Evolutionary conservation across 2,888 invertebrate species (phyloP).

Genomic region (Mesorhabditis sp.): DNA sequence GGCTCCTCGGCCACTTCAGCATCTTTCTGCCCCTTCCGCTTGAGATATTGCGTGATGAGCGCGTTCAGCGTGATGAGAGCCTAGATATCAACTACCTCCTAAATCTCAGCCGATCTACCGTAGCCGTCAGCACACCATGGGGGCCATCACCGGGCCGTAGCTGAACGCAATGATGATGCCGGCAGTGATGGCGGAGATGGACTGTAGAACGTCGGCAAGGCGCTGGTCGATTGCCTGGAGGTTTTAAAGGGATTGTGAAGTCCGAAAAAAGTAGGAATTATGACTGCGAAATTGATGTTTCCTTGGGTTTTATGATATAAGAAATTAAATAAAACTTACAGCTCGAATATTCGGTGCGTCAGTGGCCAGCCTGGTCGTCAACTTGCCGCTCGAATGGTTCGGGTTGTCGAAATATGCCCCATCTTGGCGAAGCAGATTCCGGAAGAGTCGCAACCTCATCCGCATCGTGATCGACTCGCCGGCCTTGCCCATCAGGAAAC

Average conservation of each 20-base stretch:
- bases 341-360: conserved; percentile 61
- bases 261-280: not conserved
- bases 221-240: conserved; percentile 40
- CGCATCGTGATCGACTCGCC: conserved; percentile 34
- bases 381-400: conserved; percentile 57
- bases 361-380: conserved; percentile 59
- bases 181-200: conserved; percentile 31
- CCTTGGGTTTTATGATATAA: not conserved
- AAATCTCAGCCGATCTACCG: conserved; percentile 5
- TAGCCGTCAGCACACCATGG: conserved; percentile 38
- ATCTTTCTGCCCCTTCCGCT: conserved; percentile 35
- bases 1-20: conserved; percentile 36
- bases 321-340: conserved; percentile 42
- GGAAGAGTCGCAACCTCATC: conserved; percentile 57
- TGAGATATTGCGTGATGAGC: conserved; percentile 31
- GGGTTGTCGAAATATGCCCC: conserved; percentile 61
- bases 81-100: not conserved
- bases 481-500: conserved; percentile 22
- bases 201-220: conserved; percentile 39
- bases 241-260: not conserved
- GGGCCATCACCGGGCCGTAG: conserved; percentile 43
- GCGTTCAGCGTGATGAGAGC: conserved; percentile 34
- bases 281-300: conserved; percentile 3
- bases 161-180: conserved; percentile 43
- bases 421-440: conserved; percentile 58